These are phyloP conservation scores for Orbicella faveolata DNA, from an alignment of 64 coral and sea anemone genomes.

Conservation along the genomic window DNA sequence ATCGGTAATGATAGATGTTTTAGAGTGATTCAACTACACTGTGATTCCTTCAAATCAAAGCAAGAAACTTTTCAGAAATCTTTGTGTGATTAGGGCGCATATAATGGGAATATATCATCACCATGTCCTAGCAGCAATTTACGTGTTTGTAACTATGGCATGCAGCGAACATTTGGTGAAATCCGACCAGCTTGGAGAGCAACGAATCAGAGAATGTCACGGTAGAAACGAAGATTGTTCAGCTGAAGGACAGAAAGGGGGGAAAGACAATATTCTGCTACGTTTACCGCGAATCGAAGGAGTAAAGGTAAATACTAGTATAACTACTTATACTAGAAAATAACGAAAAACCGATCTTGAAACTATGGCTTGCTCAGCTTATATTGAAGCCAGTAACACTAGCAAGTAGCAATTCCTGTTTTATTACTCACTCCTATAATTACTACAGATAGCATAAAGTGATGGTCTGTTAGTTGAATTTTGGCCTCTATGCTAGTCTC, in stretches of 20 bases:
- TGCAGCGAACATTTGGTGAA: background rate
- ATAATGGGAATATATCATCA: conserved; percentile 16
- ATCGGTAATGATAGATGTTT: conserved; percentile 9
- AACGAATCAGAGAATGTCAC: conserved; percentile 5
- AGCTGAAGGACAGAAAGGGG: background rate
- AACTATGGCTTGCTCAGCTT: background rate
- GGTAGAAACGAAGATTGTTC: background rate
- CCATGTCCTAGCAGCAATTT: background rate
- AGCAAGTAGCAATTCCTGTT: too few relatives aligned
- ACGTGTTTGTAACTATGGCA: background rate
- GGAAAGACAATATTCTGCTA: background rate
- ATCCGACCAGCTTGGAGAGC: background rate
- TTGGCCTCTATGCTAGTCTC: too few relatives aligned
- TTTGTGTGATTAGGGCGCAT: background rate
- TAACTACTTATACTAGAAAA: background rate
- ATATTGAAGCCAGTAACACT: background rate
- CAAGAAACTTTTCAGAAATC: background rate
- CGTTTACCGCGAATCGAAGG: background rate
- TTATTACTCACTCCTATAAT: too few relatives aligned
- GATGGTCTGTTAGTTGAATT: too few relatives aligned
- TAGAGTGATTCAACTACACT: conserved; percentile 7
- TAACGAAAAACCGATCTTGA: background rate
- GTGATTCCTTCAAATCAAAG: conserved; percentile 30
- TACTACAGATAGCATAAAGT: too few relatives aligned
- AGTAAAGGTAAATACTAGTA: conserved; percentile 15